Base-by-base conservation (phyloP, 2,797 vertebrate species). In the Neostethus bicornis region DNA sequence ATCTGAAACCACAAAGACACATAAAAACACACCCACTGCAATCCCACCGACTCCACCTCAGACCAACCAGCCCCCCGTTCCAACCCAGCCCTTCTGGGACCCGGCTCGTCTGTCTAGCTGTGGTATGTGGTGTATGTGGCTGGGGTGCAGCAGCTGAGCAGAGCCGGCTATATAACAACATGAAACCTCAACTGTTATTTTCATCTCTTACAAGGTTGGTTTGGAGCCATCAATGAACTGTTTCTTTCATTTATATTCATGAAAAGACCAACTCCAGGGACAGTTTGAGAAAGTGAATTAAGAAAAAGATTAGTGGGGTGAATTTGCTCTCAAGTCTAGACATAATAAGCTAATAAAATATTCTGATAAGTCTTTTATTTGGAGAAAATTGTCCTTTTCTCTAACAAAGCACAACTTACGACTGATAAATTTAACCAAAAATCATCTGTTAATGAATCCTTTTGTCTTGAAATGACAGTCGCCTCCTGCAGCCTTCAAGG, bases 121-220 rank as follows among this genome's bases (percentile, higher is more conserved):
- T 78, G 81, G 83, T 79, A 78, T 85, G 83, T 74, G 80, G 79
- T 72, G 60, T 25, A 72, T 80, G 80, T 60, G 79, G 66, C 14
- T 16, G 5, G 49, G 66, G 73, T 44, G 63, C 70, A 74, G 83
- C 84, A 83, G 82, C 78, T 77, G 80, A 83, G 71, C 75, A 44
- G 65, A 74, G 64, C 55, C 51, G 52, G 52, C 67, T 66, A 17
- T 60, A 70, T 79, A 84, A 77, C 52, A 61, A 53, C 67, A 51
- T 62, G 23, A 37, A 61, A 67, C 75, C 81, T 69, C 76, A 66
- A 56, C 61, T 52, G 49, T 74, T 83, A 61, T 46, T 67, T 64
- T 61, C 53, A 73, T 63, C 45, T 16, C n/a, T 66, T 9, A 2
- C 12, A 20, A 23, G 51, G 50, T 19, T 39, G 47, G 48, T 13